phyloP scores from a whole-genome alignment of 1,140 invertebrate species.

The Limonius californicus region DNA sequence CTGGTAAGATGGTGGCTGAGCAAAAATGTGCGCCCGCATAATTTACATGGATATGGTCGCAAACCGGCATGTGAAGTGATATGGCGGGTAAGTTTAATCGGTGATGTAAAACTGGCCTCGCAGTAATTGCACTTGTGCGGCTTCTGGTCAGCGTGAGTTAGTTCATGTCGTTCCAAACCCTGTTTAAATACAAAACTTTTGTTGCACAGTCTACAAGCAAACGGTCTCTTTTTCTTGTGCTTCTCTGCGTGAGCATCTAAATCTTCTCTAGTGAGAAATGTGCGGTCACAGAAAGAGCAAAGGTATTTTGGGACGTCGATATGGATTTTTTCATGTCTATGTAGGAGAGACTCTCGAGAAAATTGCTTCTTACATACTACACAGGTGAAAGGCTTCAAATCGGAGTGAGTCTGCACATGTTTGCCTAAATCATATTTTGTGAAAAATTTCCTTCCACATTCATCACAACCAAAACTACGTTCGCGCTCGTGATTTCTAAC shows the following conservation, averaged over 20 bases:
- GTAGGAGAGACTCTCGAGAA: constrained; percentile 61
- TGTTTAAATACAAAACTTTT: constrained; percentile 69
- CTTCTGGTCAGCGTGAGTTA: constrained; percentile 55
- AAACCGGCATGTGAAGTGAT: constrained; percentile 59
- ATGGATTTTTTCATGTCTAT: constrained; percentile 69
- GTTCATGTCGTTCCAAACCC: constrained; percentile 69
- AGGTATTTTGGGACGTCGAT: constrained; percentile 60
- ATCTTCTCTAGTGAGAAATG: constrained; percentile 64
- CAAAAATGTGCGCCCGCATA: constrained; percentile 65
- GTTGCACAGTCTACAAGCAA: constrained; percentile 62
- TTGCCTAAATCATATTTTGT: constrained; percentile 66
- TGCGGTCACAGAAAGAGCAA: constrained; percentile 61
- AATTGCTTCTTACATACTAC: constrained; percentile 71
- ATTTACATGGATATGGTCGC: constrained; percentile 31
- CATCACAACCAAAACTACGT: constrained; percentile 57
- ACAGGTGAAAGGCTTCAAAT: constrained; percentile 71
- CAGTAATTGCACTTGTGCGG: constrained; percentile 64
- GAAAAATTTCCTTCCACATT: constrained; percentile 65
- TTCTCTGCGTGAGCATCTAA: constrained; percentile 64
- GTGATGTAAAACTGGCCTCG: constrained; percentile 58
- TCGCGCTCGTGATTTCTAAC: constrained; percentile 57
- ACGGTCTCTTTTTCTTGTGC: constrained; percentile 61
- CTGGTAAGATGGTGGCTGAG: constrained; percentile 71
- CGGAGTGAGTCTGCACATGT: constrained; percentile 73
- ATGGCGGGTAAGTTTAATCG: constrained; percentile 63